These are phyloP conservation scores for Rhagonycha fulva DNA, from an alignment of 2,888 invertebrate species.

Conservation along the genomic window DNA sequence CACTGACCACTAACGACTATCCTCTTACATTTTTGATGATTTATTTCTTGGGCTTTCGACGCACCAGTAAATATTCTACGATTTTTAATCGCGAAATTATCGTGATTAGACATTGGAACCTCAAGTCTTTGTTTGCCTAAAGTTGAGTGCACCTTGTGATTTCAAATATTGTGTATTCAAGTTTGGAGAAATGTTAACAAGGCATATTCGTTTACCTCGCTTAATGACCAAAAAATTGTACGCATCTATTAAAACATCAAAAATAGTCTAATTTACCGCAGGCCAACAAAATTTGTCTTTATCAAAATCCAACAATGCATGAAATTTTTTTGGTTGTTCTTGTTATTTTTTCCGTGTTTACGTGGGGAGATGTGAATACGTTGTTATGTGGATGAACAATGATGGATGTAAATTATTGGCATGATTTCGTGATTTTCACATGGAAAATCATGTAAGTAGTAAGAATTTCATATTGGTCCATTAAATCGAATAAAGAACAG, in stretches of 20 bases:
- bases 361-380: not conserved
- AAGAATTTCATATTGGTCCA: conserved; percentile 33
- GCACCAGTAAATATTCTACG: not conserved
- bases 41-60: not conserved
- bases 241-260: conserved; percentile 21
- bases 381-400: not conserved
- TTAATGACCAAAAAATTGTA: conserved; percentile 29
- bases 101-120: conserved; percentile 1
- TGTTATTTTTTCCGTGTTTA: not conserved
- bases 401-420: not conserved
- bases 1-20: conserved; percentile 6
- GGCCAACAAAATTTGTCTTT: conserved; percentile 18
- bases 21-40: conserved; percentile 2
- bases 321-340: conserved; percentile 8
- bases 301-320: conserved; percentile 20
- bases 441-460: conserved; percentile 25
- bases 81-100: not conserved
- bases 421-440: conserved; percentile 14
- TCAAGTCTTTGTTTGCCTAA: not conserved
- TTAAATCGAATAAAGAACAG: conserved; percentile 36
- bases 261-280: conserved; percentile 20
- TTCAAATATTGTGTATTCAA: not conserved
- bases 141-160: conserved; percentile 16
- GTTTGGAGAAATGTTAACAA: not conserved
- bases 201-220: conserved; percentile 13